Evolutionary conservation across 2,113 vertebrate species (phyloP).

Genomic region (Harpagus bidentatus): DNA sequence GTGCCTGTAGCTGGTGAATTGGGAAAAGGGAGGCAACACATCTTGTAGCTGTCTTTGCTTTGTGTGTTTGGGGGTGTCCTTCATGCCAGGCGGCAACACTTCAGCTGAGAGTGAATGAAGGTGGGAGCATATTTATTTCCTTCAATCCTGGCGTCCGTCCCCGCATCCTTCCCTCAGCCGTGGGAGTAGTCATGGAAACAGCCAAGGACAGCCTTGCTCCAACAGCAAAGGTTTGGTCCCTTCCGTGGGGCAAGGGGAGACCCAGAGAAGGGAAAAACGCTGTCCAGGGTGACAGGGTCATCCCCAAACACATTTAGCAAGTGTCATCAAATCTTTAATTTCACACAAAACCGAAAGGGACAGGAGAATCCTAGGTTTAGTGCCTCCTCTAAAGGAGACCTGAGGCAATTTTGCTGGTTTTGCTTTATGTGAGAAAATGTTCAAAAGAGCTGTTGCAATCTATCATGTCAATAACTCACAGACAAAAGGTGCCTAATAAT

Average conservation of each 20-base stretch:
- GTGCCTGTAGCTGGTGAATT: background rate
- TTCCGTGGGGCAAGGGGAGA: background rate
- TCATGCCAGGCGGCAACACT: background rate
- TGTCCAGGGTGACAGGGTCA: background rate
- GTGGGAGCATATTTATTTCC: constrained; percentile 32
- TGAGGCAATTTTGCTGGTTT: constrained; percentile 28
- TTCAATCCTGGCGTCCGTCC: constrained; percentile 3
- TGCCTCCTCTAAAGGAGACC: constrained; percentile 21
- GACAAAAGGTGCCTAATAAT: constrained; percentile 39
- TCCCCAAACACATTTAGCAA: background rate
- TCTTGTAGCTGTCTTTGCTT: background rate
- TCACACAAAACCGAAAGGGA: background rate
- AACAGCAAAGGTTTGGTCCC: background rate
- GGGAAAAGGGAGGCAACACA: background rate
- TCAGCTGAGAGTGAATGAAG: constrained; percentile 5
- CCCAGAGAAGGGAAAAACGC: background rate
- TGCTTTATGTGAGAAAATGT: constrained; percentile 37
- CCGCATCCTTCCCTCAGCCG: background rate
- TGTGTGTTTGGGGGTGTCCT: background rate
- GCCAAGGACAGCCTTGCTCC: constrained; percentile 29
- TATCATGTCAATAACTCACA: constrained; percentile 37
- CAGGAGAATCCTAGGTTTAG: background rate
- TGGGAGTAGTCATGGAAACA: constrained; percentile 63
- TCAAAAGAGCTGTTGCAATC: constrained; percentile 40
- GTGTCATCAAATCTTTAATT: constrained; percentile 31